Conservation (phyloP, 2,888 invertebrate genomes). For the Philaethria dido region DNA sequence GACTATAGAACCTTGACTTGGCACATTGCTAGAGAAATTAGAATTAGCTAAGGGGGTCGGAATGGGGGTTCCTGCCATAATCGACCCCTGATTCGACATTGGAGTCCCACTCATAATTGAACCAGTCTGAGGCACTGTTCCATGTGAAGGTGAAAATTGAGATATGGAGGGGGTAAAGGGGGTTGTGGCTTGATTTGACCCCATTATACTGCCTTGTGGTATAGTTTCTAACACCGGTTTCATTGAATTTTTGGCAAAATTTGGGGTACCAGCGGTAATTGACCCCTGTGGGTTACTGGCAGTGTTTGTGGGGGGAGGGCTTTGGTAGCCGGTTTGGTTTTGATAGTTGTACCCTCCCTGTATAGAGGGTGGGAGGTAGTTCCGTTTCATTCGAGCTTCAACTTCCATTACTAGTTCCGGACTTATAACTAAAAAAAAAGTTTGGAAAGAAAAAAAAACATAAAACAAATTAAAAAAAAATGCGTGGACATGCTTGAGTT, state of each 20-base stretch:
- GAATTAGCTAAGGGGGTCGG: background rate
- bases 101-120: slow-evolving; percentile 49
- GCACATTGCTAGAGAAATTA: slow-evolving; percentile 1
- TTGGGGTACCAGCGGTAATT: slow-evolving; percentile 57
- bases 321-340: slow-evolving; percentile 61
- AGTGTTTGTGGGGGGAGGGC: slow-evolving; percentile 56
- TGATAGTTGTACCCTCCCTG: slow-evolving; percentile 75
- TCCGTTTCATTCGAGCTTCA: slow-evolving; percentile 93
- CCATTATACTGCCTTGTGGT: slow-evolving; percentile 69
- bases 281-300: slow-evolving; percentile 54
- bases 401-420: slow-evolving; percentile 95
- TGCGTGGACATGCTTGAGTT: slow-evolving; percentile 42
- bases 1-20: slow-evolving; percentile 32
- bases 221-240: slow-evolving; percentile 70
- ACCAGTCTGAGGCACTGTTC: slow-evolving; percentile 45
- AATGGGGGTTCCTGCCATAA: slow-evolving; percentile 39
- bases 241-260: slow-evolving; percentile 57
- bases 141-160: slow-evolving; percentile 52
- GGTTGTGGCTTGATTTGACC: slow-evolving; percentile 50
- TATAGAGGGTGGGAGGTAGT: slow-evolving; percentile 89
- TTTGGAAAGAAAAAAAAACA: slow-evolving; percentile 47
- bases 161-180: slow-evolving; percentile 53
- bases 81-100: slow-evolving; percentile 23
- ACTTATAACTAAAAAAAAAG: slow-evolving; percentile 89
- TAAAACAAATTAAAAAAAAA: slow-evolving; percentile 52